Evolutionary conservation across 30 jellyfish, hydroid and myxozoan species (phyloP), one percentile per base, ranked within the genome.

Genomic region (Aurelia aurita): DNA sequence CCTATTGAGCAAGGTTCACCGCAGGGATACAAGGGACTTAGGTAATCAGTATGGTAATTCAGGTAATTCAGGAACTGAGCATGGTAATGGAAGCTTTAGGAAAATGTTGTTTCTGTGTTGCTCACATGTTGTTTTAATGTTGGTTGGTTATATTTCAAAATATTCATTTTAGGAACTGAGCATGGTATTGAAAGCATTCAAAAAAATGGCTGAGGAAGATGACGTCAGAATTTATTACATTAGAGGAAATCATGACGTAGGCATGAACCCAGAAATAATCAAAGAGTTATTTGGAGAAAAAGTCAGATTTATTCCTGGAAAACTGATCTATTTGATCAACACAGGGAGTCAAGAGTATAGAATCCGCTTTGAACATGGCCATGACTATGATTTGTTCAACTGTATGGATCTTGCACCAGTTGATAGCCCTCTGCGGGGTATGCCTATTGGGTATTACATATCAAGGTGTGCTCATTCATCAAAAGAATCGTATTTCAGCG

Each of bases 351-450:
- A 75, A 49, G 90, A 88, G 31, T 79, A 88, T 81, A 49, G 92
- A 44, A 78, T 88, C 51, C 97, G 97, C 28, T 88, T 88, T 34
- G 97, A 88, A 69, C 97, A 88, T 88, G 97, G 97, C 5, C 97
- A 88, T 62, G 97, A 88, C 28, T 88, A 88, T 32, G 97, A 88
- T 65, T 57, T 88, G 74, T 88, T 75, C 72, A 88, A 88, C 57
- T 75, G 89, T 55, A 29, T 44, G 22, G 84, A 67, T 13, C 34
- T 80, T 25, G 80, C 88, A n/a, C 90, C 92, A 16, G 87, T 29
- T 5, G 92, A 88, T 31, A 62, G 91, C 54, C 97, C 97, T 20
- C 57, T 88, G 89, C 86, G 54, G 72, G 92, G 97, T 21, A 79
- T 53, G 58, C 97, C 97, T 9, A 29, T 88, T 29, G 97, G 97